phyloP scores from a whole-genome alignment of 2,797 vertebrate genomes.

The Alosa sapidissima region DNA sequence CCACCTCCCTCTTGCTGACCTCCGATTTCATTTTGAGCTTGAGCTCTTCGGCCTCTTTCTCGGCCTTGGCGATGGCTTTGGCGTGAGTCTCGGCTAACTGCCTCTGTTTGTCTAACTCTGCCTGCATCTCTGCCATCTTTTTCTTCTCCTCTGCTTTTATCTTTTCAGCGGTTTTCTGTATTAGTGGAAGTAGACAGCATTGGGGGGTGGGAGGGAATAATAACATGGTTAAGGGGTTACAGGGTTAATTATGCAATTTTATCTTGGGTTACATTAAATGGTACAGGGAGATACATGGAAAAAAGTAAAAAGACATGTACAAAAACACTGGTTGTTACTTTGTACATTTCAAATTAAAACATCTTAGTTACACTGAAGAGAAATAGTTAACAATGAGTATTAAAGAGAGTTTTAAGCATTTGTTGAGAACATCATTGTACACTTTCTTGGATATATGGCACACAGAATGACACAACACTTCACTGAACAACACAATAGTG shows the following conservation, averaged over 20 bases:
- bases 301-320: conserved; percentile 8
- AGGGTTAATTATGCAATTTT: conserved; percentile 29
- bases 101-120: conserved; percentile 90
- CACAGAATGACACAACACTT: conserved; percentile 66
- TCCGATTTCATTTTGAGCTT: conserved; percentile 90
- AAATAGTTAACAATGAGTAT: conserved; percentile 12
- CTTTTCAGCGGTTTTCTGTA: conserved; percentile 90
- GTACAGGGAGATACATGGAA: conserved; percentile 1
- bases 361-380: neutral
- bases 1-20: conserved; percentile 83
- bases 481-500: conserved; percentile 66
- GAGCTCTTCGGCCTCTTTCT: conserved; percentile 85
- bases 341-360: conserved; percentile 9
- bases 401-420: conserved; percentile 56
- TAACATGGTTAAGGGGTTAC: conserved; percentile 29
- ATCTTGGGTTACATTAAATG: conserved; percentile 23
- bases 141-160: conserved; percentile 90
- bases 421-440: conserved; percentile 22
- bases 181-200: conserved; percentile 61
- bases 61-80: conserved; percentile 87
- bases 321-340: conserved; percentile 15
- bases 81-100: conserved; percentile 90
- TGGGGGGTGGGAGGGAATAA: conserved; percentile 24
- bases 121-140: conserved; percentile 90
- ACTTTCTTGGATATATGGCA: conserved; percentile 55